Base-by-base conservation (phyloP, 2,888 invertebrate species). In the Cylloceria caligata region DNA sequence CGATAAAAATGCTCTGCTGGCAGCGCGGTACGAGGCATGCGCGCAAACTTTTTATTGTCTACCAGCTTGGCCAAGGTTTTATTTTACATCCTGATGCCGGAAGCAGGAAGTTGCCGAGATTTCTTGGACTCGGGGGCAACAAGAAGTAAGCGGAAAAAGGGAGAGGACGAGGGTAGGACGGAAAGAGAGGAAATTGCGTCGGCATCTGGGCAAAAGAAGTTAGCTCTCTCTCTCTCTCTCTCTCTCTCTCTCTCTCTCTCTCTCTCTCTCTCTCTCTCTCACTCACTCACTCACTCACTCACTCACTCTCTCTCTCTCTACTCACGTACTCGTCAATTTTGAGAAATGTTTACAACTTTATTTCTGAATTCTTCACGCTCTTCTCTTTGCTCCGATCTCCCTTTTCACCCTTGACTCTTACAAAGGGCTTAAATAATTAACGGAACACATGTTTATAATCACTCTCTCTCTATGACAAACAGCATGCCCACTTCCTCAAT, bases 71-170 rank as follows among this genome's bases (percentile, higher is more conserved):
- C 47, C 62, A 36, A n/a, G 16, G 57, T 47, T 47, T 21, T 42
- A 36, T 42, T 69, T 67, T 52, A 36, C 30, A 47, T 73, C 11
- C 21, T 16, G 57, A 52, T 27, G 45, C 78, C 80, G 84, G 82
- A 84, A 84, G 81, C 80, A 72, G 84, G 75, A 84, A 78, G 82
- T 73, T 68, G 65, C 68, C 80, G 45, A 71, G 76, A 83, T 76
- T 72, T 64, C 67, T 82, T 24, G 39, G 55, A 19, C 34, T 19
- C 47, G 62, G 16, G 74, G 36, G 27, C n/a, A 49, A 42, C 39
- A 62, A 55, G 52, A 64, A 57, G 71, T n/a, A 19, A 11, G 19
- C 55, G 47, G 52, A 64, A 57, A 57, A 24, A 42, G 16, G 57
- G 71, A 71, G 52, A n/a, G 57, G 21, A 52, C n/a, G 39, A n/a